These are phyloP conservation scores for Epinotia brunnichana DNA, from an alignment of 2,888 invertebrate genomes.

Conservation along the genomic window DNA sequence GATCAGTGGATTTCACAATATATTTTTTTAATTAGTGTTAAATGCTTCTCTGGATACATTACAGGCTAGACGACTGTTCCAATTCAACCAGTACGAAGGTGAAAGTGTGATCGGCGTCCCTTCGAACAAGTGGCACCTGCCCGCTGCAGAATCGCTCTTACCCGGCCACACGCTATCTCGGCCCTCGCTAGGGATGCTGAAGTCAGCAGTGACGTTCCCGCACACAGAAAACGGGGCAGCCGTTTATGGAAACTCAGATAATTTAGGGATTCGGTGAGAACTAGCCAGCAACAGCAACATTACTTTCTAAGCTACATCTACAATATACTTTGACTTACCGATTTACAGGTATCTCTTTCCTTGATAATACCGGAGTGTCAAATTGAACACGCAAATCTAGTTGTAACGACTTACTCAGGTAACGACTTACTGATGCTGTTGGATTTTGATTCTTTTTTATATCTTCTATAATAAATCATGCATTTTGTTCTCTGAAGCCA, in stretches of 20 bases:
- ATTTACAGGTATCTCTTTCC: no score
- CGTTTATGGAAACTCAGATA: constrained; percentile 68
- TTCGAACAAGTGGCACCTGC: constrained; percentile 60
- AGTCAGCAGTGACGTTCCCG: constrained; percentile 74
- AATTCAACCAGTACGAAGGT: constrained; percentile 30
- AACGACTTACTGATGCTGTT: no score
- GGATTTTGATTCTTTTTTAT: no score
- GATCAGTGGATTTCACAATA: neutral
- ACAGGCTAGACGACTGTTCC: constrained; percentile 21
- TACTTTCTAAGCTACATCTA: no score
- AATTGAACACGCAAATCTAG: no score
- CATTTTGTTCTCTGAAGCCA: no score
- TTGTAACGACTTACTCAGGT: no score
- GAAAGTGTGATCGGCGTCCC: constrained; percentile 58
- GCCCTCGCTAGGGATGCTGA: constrained; percentile 72
- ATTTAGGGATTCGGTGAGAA: constrained; percentile 65
- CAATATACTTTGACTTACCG: no score
- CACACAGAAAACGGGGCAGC: constrained; percentile 68
- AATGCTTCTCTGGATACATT: constrained; percentile 4
- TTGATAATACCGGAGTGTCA: no score
- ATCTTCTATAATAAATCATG: no score
- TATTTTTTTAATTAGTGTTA: neutral
- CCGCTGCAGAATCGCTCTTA: constrained; percentile 68
- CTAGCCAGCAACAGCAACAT: no score
- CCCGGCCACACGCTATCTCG: constrained; percentile 74